These are phyloP conservation scores for Tricholaema leucomelas DNA, from an alignment of 2,113 vertebrate species.

Conservation along the genomic window DNA sequence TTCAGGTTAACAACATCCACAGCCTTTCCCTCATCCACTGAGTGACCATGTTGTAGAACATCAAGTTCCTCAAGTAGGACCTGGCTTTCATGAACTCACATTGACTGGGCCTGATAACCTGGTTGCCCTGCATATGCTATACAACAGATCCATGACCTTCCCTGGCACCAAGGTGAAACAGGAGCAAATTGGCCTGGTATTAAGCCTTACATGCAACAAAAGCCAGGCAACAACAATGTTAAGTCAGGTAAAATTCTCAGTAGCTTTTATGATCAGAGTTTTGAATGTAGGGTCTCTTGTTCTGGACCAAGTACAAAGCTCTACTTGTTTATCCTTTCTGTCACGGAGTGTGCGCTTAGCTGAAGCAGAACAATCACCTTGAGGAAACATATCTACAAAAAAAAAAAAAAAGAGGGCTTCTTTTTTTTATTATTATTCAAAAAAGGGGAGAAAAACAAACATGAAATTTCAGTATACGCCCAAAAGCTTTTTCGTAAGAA, in stretches of 20 bases:
- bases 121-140: too few species aligned
- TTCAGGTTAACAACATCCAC: too few species aligned
- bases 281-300: neutral
- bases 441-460: slow-evolving; percentile 69
- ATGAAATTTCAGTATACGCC: slow-evolving; percentile 46
- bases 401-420: neutral
- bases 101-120: too few species aligned
- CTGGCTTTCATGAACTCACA: too few species aligned
- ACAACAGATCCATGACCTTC: too few species aligned
- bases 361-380: slow-evolving; percentile 55
- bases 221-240: slow-evolving; percentile 23
- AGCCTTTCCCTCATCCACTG: too few species aligned
- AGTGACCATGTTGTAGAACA: too few species aligned
- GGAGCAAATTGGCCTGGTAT: neutral
- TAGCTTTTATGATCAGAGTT: neutral
- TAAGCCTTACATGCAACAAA: neutral
- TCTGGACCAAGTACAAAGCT: slow-evolving; percentile 58
- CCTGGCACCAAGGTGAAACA: too few species aligned
- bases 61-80: too few species aligned
- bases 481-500: slow-evolving; percentile 58
- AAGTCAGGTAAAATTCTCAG: neutral
- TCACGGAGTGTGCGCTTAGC: neutral
- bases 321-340: slow-evolving; percentile 61
- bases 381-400: slow-evolving; percentile 61
- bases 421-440: slow-evolving; percentile 57